Evolutionary conservation across 2,113 vertebrate genomes (phyloP).

Genomic region (Tachysurus vachellii): DNA sequence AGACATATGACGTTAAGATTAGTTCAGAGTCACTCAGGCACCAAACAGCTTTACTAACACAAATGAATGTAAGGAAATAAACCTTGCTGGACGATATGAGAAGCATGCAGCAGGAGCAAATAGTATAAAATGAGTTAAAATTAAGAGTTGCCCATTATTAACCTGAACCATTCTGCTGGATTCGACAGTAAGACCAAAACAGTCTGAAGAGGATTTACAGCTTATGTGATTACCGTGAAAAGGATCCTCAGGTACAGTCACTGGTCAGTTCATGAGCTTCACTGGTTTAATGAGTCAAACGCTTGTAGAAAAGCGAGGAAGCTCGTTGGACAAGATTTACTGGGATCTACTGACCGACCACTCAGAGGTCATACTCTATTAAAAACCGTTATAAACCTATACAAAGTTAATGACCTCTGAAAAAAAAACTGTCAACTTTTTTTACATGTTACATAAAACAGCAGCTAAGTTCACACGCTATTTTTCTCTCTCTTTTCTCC

Average conservation of each 20-base stretch:
- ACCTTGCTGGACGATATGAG: slow-evolving; percentile 36
- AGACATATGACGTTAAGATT: slow-evolving; percentile 46
- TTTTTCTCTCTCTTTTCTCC: too few species aligned
- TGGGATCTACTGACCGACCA: neutral
- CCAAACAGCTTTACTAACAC: neutral
- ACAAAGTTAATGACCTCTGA: slow-evolving; percentile 62
- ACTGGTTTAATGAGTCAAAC: neutral
- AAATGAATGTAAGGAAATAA: neutral
- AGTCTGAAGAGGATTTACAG: neutral
- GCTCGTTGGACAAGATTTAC: too few species aligned
- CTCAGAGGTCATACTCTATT: neutral
- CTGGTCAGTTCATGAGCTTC: neutral
- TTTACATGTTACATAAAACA: neutral
- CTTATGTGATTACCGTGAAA: neutral
- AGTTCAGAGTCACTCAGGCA: neutral
- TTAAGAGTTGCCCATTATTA: neutral
- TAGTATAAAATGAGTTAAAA: neutral
- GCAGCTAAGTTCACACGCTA: too few species aligned
- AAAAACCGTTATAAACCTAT: neutral
- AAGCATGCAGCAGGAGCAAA: slow-evolving; percentile 18
- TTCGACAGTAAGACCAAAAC: neutral
- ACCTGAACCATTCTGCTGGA: neutral
- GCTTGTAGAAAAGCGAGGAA: neutral
- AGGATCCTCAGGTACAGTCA: neutral
- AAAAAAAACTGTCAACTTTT: slow-evolving; percentile 56